Evolutionary conservation across 1,140 invertebrate species (phyloP), one percentile per base, ranked within the genome.

Genomic region (Drosophila nigromelanica): DNA sequence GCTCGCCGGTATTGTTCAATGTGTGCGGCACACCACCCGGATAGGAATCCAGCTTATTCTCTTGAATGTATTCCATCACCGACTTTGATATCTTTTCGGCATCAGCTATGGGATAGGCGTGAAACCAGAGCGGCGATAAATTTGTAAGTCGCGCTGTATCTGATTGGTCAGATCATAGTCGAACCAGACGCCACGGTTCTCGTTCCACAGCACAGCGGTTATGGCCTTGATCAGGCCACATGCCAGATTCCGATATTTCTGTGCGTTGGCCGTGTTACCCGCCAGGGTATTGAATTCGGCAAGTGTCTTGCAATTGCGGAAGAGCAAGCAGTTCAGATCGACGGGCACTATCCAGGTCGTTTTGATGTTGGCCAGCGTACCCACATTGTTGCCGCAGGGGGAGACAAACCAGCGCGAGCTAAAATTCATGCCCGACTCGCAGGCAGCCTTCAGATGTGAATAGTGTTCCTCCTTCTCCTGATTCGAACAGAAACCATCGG

Each of bases 351-450:
- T 97, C 3, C 94, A 95, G 47, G 94, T 94, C 2, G 96, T 96
- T 83, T 95, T 95, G 42, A 95, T 91, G 80, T 96, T 94, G 5
- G 94, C 95, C 56, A 97, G 85, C 67, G 95, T 95, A 45, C 95
- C 96, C 37, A 95, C 95, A 94, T 95, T 95, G 27, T 94, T 95
- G 12, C 94, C 95, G 59, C 95, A 94, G 1, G 93, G 85, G 0
- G 70, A 59, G 11, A 91, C 67, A 82, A 98, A 98, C 98, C 98
- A 99, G 48, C 98, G 93, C 7, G 96, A 97, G 10, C 97, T 98
- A 92, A 98, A 99, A 87, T 98, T 97, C 97, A 97, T 98, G 1
- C 98, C 98, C 1, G 97, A 97, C 91, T 99, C 98, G 0, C 97
- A 97, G 0, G 96, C 97, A 0, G 97, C 95, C 85, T 98, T 97